Evolutionary conservation across 2,797 vertebrate genomes (phyloP).

Genomic region (Characodon lateralis): DNA sequence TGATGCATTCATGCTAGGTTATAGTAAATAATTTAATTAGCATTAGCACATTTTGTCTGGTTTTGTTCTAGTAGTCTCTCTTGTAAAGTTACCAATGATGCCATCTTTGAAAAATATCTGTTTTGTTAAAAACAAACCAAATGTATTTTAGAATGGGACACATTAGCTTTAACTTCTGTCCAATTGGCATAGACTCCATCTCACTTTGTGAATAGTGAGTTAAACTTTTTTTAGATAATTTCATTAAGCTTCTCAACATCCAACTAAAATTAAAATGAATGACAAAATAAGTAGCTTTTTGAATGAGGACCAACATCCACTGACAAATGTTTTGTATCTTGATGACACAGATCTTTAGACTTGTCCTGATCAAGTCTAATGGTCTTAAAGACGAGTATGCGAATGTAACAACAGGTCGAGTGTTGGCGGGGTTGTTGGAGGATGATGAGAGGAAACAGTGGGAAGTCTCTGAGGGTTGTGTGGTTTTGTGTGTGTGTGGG

Average conservation of each 20-base stretch:
- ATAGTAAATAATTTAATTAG: neutral
- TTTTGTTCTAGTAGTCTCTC: neutral
- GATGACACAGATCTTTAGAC: neutral
- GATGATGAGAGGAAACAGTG: constrained; percentile 42
- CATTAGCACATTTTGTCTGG: neutral
- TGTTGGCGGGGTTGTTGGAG: constrained; percentile 4
- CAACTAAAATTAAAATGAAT: neutral
- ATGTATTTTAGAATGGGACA: neutral
- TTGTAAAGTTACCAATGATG: neutral
- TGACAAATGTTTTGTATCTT: neutral
- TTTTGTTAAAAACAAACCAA: neutral
- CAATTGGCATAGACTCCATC: neutral
- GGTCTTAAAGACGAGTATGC: constrained; percentile 17
- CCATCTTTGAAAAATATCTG: neutral
- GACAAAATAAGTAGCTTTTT: neutral
- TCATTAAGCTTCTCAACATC: neutral
- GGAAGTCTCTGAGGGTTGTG: constrained; percentile 32
- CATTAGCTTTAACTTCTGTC: neutral
- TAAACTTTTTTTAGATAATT: neutral
- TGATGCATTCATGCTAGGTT: neutral
- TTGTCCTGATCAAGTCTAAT: constrained; percentile 9
- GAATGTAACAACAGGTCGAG: constrained; percentile 26
- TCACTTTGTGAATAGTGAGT: neutral
- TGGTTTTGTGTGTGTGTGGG: constrained; percentile 46
- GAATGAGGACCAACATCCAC: neutral